phyloP scores from a whole-genome alignment of 2,888 invertebrate genomes.

The Stegana nigrithorax region DNA sequence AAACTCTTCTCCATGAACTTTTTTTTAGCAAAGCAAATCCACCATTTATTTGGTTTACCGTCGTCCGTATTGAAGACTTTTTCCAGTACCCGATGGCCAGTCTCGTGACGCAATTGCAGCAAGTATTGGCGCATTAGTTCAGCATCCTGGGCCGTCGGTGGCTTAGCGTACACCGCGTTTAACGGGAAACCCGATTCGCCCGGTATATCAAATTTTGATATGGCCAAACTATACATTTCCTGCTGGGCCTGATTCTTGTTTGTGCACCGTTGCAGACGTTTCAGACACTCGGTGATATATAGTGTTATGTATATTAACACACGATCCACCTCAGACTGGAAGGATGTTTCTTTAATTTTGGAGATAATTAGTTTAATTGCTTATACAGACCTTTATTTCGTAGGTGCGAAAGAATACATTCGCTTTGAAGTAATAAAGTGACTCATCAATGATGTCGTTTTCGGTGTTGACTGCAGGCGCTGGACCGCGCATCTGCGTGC shows the following conservation, averaged over 20 bases:
- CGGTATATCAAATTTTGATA: constrained; percentile 95
- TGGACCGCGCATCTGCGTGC: constrained; percentile 92
- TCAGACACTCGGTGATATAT: constrained; percentile 97
- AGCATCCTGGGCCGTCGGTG: constrained; percentile 80
- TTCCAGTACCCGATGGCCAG: constrained; percentile 90
- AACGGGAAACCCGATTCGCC: constrained; percentile 95
- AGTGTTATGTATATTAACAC: constrained; percentile 97
- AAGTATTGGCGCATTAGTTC: constrained; percentile 94
- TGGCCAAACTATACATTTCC: constrained; percentile 96
- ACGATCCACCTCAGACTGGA: constrained; percentile 94
- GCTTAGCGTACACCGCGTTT: constrained; percentile 94
- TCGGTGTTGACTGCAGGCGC: constrained; percentile 82
- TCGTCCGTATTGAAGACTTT: constrained; percentile 89
- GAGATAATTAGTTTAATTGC: neutral
- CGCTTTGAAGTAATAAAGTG: constrained; percentile 96
- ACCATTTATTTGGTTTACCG: constrained; percentile 99
- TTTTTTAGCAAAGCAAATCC: constrained; percentile 99
- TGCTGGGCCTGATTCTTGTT: constrained; percentile 90
- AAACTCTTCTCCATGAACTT: constrained; percentile 99
- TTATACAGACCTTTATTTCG: constrained; percentile 88
- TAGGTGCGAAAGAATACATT: constrained; percentile 99
- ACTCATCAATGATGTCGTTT: constrained; percentile 96
- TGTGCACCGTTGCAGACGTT: constrained; percentile 91
- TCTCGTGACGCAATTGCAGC: constrained; percentile 94
- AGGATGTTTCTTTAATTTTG: neutral